Base-by-base conservation (phyloP, 2,797 vertebrate species). In the Chelon auratus region DNA sequence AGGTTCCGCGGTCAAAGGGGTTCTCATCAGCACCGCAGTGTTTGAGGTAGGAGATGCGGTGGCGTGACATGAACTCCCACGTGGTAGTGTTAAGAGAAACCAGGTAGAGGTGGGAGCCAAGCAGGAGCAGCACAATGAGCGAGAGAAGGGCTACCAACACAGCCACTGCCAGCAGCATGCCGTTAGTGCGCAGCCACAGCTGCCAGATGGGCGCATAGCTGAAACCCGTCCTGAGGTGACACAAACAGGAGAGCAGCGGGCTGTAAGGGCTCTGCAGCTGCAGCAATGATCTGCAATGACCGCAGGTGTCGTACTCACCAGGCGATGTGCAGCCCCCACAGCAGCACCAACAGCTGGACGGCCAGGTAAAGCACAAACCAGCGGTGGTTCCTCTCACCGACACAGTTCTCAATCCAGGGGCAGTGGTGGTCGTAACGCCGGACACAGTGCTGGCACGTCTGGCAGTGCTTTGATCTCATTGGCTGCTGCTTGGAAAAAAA, bases 321-420 rank as follows among this genome's bases (percentile, higher is more conserved):
- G 39, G 96, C 94, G 64, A 96, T 82, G 53, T 91, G 91, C 43
- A 95, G 89, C 18, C 94, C 96, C 98, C 97, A 99, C 8, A 98
- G 85, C 45, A 98, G 93, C 62, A 95, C 96, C 17, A 94, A 58
- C 37, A 99, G 94, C 93, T 99, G 97, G 36, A 96, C 77, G 0
- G 87, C 90, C 82, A 99, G 71, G 89, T 97, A 98, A 9, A 92
- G 82, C 11, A 99, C 86, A 62, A 99, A 99, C 91, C 97, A 94
- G 4, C 95, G 96, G 80, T 98, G 97, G 87, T 99, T 98, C 79
- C 93, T 94, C 80, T 98, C 97, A 0, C 97, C 97, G 0, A 99
- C 95, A 0, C 97, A 99, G 93, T 99, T 99, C 91, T 97, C 96
- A 2, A 98, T 97, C 97, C 97, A 99, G 62, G 97, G 97, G 65